Evolutionary conservation across 1,140 invertebrate genomes (phyloP), one percentile per base, ranked within the genome.

Genomic region (Zaprionus davidi): DNA sequence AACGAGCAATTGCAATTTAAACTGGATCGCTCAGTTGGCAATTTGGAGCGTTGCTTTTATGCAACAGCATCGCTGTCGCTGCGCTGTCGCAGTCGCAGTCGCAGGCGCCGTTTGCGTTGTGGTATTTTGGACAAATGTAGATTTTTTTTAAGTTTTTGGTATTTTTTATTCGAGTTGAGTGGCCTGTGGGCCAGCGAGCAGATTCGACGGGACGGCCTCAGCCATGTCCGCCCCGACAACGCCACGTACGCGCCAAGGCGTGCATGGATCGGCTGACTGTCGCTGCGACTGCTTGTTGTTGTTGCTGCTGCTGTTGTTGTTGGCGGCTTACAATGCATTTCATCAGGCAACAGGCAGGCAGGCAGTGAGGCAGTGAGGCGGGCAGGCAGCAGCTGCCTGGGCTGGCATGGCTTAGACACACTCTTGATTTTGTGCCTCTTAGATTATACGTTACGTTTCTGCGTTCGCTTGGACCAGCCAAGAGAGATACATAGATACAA

Each of bases 1-100:
- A 92, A 92, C 91, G 91, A 92, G 87, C 91, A 90, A 92, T 92
- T 90, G 91, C 91, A 92, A 92, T 92, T 92, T 92, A 92, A 92
- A 92, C 91, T 92, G 91, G 91, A 92, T 91, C 91, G 90, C 85
- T 90, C 90, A 85, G 83, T 90, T 86, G 71, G 87, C 86, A 90
- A 90, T 90, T 90, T 90, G 86, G 86, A 90, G 82, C 86, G 87
- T 90, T 90, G 87, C 79, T 82, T 90, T 90, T 90, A 90, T 90
- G 86, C 87, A 90, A 90, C 86, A 90, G 64, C 78, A 31, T 22
- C 58, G 67, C 36, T 58, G 51, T 7, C 57, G 59, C 46, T 38
- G 49, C 56, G 70, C 28, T 22, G 28, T 28, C 28, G 28, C 28
- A 9, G 28, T 62, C 65, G 68, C 36, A 55, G 72, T 76, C 38